Base-by-base conservation (phyloP, 2,113 vertebrate genomes). In the Lepidothrix coronata region DNA sequence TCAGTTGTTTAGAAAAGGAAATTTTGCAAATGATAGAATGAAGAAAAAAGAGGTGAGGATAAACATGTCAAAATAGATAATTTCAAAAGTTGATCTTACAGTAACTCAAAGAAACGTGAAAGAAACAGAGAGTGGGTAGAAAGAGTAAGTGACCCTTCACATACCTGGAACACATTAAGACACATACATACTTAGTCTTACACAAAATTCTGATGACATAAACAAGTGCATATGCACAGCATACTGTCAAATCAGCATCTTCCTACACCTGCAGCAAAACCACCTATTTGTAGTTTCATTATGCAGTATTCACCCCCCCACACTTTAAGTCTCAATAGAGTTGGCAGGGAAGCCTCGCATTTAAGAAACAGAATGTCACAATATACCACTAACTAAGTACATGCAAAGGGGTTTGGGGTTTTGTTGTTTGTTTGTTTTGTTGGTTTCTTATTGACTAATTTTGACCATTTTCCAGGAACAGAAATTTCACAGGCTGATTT, bases 381-480 rank as follows among this genome's bases (percentile, higher is more conserved):
- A 90, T 94, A 89, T 44, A 84, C 85, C 88, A 93, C 86, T 90
- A 96, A 90, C 82, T 63, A 94, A 91, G 68, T 43, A 63, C 52
- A 78, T 61, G 92, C 49, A 90, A 96, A 91, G 70, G 70, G 65
- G 54, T 59, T 89, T 46, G 61, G 65, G 75, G 1, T 81, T 93
- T 86, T 96, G 88, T 93, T 93, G 88, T 93, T 90, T 87, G 87
- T 93, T 95, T 94, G 89, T 78, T 95, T 96, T 87, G 62, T 23
- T 91, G 61, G 37, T 33, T 67, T 92, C 63, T 89, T 95, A 90
- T 78, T 96, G 94, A 96, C 88, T 88, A 89, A 91, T 96, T 97
- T 96, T 96, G 94, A 96, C 91, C 89, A 71, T 90, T 96, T 96
- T 96, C 88, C 94, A 95, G 88, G 94, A 96, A 65, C 73, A 96